Conservation (phyloP, 2,888 invertebrate genomes). For the Pilophorus perplexus region DNA sequence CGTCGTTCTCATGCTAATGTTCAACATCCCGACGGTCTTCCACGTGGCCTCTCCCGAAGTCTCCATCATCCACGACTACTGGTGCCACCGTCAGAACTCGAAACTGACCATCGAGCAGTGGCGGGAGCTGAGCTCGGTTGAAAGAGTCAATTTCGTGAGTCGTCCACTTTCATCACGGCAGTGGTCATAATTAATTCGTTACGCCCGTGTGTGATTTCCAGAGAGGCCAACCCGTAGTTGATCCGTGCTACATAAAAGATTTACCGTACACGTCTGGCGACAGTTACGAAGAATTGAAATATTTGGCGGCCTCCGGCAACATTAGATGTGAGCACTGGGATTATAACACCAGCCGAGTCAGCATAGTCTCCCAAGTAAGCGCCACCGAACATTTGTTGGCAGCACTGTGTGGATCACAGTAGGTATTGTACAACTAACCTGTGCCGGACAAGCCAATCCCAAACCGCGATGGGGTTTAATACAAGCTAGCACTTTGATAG, state of each 20-base stretch:
- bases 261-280: slow-evolving; percentile 4
- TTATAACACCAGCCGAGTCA: slow-evolving; percentile 8
- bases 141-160: slow-evolving; percentile 14
- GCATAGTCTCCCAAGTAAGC: slow-evolving; percentile 25
- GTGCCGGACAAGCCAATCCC: too few species aligned
- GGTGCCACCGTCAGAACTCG: slow-evolving; percentile 18
- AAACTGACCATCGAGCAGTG: slow-evolving; percentile 35
- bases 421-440: too few species aligned
- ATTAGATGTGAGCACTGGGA: slow-evolving; percentile 12
- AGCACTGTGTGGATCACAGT: too few species aligned
- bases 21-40: slow-evolving; percentile 41
- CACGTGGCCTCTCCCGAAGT: slow-evolving; percentile 42
- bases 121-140: slow-evolving; percentile 21
- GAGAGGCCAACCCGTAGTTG: slow-evolving; percentile 12
- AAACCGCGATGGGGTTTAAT: too few species aligned
- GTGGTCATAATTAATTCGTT: not conserved
- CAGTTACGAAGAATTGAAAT: slow-evolving; percentile 14
- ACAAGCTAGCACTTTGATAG: too few species aligned
- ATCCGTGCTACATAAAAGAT: slow-evolving; percentile 30
- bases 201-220: not conserved
- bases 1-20: slow-evolving; percentile 33
- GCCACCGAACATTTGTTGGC: too few species aligned
- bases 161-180: not conserved
- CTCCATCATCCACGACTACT: slow-evolving; percentile 15
- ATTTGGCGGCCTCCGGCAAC: not conserved